Conservation (phyloP, 2,888 invertebrate species). For the Amblyjoppa fuscipennis region DNA sequence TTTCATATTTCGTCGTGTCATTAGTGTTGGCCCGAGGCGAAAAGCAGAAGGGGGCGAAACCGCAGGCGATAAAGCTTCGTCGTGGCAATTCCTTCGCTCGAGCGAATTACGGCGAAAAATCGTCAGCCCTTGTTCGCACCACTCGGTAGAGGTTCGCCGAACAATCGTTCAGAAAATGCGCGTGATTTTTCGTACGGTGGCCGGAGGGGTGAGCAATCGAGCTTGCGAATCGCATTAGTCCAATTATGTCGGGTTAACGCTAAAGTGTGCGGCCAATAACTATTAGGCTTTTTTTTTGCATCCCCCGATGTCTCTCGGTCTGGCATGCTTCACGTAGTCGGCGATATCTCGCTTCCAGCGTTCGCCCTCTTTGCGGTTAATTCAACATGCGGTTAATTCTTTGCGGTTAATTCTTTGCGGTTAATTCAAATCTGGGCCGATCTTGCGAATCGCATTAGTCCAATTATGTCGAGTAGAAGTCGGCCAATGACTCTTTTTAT, state of each 20-base stretch:
- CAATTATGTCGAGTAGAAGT: too few species aligned
- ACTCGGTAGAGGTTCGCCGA: not conserved
- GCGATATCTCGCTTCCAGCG: too few species aligned
- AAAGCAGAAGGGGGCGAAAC: not conserved
- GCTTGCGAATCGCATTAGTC: slow-evolving; percentile 11
- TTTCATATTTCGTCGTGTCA: slow-evolving; percentile 26
- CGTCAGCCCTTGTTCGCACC: not conserved
- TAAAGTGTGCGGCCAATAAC: not conserved
- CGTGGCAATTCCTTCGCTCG: slow-evolving; percentile 12
- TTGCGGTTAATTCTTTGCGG: too few species aligned
- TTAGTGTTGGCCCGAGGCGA: slow-evolving; percentile 28
- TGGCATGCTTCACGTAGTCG: not conserved
- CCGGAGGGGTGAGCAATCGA: slow-evolving; percentile 8
- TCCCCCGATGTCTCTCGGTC: not conserved
- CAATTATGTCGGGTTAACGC: not conserved
- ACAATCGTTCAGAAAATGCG: slow-evolving; percentile 27
- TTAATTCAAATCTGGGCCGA: too few species aligned
- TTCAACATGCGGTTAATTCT: too few species aligned
- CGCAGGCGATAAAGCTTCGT: not conserved
- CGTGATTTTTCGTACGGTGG: slow-evolving; percentile 19
- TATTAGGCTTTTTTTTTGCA: not conserved
- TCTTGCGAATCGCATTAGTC: too few species aligned
- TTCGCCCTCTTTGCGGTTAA: too few species aligned
- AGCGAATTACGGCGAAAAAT: slow-evolving; percentile 12
- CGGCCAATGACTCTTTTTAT: too few species aligned